Base-by-base conservation (phyloP, 2,888 invertebrate genomes). In the Eurytoma californica region DNA sequence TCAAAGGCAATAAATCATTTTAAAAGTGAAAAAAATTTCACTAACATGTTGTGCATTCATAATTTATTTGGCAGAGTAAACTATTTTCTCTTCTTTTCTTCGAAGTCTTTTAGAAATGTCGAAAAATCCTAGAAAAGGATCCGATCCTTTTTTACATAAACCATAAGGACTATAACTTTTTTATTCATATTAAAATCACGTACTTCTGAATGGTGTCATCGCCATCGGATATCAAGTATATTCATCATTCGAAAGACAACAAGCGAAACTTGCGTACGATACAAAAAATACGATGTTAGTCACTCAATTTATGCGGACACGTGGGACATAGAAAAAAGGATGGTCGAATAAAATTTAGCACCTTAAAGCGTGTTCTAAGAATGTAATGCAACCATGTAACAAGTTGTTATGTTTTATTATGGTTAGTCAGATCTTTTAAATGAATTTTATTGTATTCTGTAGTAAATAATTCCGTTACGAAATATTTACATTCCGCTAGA, bases 211-310 rank as follows among this genome's bases (percentile, higher is more conserved):
- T 58, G 49, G 14, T 58, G 69, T 74, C 49, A 74, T 69, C n/a
- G 51, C 18, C 51, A 63, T n/a, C 51, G n/a, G n/a, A 18, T 49
- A 58, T 73, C 58, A 13, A 58, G 30, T 28, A 58, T 30, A 65
- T 61, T 51, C 1, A 20, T 69, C 16, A 58, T 73, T 79, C 49
- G 13, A 12, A 30, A 60, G 63, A 68, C 60, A 60, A 47, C 24
- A 47, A 47, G 60, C 47, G 61, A 78, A 72, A 78, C 55, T 78
- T 78, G 39, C 28, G 63, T 60, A 16, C 57, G 47, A 30, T 57
- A 4, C 20, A 66, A 68, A 39, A 74, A 61, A 20, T n/a, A 60
- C 67, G 28, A 51, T 53, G 28, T 12, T 3, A 16, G 14, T 63
- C 20, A 47, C n/a, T 2, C 16, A 65, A 55, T 65, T 53, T 72